Evolutionary conservation across 2,888 invertebrate genomes (phyloP), one percentile per base, ranked within the genome.

Genomic region (Ichneumon xanthorius): DNA sequence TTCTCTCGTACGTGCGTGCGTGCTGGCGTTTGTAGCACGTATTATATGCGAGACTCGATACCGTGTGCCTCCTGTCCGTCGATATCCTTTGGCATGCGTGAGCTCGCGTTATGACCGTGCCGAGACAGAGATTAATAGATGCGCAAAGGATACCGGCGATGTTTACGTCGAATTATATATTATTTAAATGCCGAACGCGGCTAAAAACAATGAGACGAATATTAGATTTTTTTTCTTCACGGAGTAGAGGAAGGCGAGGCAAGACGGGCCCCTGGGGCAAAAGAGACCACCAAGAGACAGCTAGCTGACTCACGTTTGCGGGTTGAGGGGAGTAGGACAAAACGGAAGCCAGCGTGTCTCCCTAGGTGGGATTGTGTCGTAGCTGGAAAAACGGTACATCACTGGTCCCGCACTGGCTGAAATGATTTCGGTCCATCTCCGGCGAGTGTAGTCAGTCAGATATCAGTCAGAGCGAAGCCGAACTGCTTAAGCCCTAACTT

Each of bases 111-210:
- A 90, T 89, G 90, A 89, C 89, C 89, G 77, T 61, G 84, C 82
- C 75, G 40, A 76, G 85, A 80, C 80, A 61, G 61, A 68, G 75
- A 80, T 67, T 53, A 53, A 63, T 45, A 79, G 45, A 68, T 63
- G 50, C 16, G 67, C 19, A 37, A 55, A 61, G 45, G 73, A 78
- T 73, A 78, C 48, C 86, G 87, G 86, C 87, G 82, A 87, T 88
- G 85, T 90, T 91, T 91, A 90, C 90, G 88, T 87, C 88, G 89
- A 87, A 91, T 92, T 92, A 91, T 48, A 48, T 48, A 16, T 92
- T 91, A 92, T 91, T 92, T 90, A 90, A 91, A 91, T 90, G 89
- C 89, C 87, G 11, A 4, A 9, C 85, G 6, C 50, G 26, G 14
- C 4, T 61, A 14, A 33, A 61, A 61, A 61, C 26, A 61, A 61